These are phyloP conservation scores for Drosophila parvula DNA, from an alignment of 1,140 invertebrate genomes.

Conservation along the genomic window DNA sequence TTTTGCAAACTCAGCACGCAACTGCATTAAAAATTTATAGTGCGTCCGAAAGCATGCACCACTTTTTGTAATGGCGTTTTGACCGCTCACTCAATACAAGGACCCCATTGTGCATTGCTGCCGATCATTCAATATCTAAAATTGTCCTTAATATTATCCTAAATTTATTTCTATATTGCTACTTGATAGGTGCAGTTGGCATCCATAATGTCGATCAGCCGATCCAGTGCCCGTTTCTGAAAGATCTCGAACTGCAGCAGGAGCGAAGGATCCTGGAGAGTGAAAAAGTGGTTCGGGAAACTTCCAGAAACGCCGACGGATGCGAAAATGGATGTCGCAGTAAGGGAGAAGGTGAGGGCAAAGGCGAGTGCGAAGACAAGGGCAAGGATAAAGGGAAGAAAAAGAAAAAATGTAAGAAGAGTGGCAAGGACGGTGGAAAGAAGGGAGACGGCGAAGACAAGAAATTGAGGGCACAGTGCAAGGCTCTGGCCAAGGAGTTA, in stretches of 20 bases:
- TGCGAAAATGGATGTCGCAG: neutral
- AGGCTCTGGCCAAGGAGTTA: neutral
- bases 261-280: slow-evolving; percentile 3
- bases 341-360: neutral
- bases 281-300: slow-evolving; percentile 4
- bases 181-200: neutral
- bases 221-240: slow-evolving; percentile 5
- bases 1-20: too few relatives aligned
- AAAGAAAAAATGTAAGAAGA: slow-evolving; percentile 2
- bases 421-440: slow-evolving; percentile 20
- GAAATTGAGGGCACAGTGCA: neutral
- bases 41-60: too few relatives aligned
- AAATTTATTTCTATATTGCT: neutral
- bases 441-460: neutral
- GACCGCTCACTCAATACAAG: too few relatives aligned
- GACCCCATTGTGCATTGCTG: too few relatives aligned
- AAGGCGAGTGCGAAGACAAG: neutral
- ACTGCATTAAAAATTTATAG: too few relatives aligned
- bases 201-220: neutral
- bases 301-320: neutral
- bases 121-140: neutral
- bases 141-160: neutral
- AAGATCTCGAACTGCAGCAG: neutral
- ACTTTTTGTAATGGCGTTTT: too few relatives aligned
- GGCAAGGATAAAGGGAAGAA: slow-evolving; percentile 3